A percentile compares a stretch with the other conserved stretches of the same genome.
phyloP scores from a whole-genome alignment of 2,797 vertebrate species.

The Phylloscopus collybita region DNA sequence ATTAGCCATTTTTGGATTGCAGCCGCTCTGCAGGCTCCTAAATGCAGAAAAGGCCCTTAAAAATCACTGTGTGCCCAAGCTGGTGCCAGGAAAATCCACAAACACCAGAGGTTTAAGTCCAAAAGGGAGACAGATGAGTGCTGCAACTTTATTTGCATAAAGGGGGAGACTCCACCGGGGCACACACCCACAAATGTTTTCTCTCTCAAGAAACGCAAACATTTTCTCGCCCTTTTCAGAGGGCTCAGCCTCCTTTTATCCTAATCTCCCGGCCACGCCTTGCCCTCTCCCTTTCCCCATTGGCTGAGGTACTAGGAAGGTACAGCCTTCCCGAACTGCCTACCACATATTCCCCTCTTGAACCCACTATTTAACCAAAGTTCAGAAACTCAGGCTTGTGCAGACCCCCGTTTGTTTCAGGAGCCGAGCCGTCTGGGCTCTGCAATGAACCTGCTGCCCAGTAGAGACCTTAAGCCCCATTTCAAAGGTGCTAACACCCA shows the following conservation, averaged over 20 bases:
- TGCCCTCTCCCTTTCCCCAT: neutral
- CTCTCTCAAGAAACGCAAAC: neutral
- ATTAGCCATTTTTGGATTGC: neutral
- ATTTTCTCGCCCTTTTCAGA: neutral
- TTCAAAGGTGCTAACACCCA: neutral
- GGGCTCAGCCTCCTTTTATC: accelerated
- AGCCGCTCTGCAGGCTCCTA: neutral
- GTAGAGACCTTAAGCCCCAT: neutral
- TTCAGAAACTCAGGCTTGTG: neutral
- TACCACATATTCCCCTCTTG: neutral
- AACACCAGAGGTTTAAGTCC: neutral
- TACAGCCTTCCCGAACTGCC: accelerated
- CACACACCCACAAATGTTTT: accelerated
- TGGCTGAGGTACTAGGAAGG: neutral
- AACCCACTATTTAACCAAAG: neutral
- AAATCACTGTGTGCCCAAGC: neutral
- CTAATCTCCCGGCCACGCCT: accelerated
- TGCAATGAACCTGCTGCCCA: neutral
- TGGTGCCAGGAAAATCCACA: neutral
- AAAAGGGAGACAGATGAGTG: neutral
- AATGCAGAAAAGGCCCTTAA: neutral
- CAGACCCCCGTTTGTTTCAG: neutral
- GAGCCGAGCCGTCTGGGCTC: neutral
- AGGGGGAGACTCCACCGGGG: accelerated
- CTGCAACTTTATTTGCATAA: accelerated